Evolutionary conservation across 2,797 vertebrate species (phyloP).

Genomic region (Propithecus deckenii): DNA sequence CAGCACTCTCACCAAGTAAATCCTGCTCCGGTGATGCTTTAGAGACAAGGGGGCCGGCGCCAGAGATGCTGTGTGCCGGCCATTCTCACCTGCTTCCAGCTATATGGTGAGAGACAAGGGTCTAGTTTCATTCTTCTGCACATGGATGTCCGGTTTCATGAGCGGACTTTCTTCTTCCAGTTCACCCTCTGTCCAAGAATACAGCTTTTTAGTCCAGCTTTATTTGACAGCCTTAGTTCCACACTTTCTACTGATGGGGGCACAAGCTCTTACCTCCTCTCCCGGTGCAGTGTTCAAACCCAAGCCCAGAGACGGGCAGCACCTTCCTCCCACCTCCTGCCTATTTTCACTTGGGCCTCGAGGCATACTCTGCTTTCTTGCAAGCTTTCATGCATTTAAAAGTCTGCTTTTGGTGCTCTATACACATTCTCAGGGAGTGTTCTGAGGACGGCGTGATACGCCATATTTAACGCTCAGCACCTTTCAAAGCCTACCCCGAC

Average conservation of each 20-base stretch:
- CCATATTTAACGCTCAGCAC: neutral
- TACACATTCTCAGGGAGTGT: neutral
- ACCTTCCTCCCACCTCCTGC: neutral
- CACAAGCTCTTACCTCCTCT: neutral
- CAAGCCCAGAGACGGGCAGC: neutral
- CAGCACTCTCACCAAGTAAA: neutral
- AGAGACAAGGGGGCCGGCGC: neutral
- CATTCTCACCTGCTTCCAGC: neutral
- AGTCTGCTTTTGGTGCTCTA: rapidly evolving
- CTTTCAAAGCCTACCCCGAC: neutral
- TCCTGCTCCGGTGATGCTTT: neutral
- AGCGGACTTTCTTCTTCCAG: neutral
- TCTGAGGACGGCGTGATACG: rapidly evolving
- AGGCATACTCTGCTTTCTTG: neutral
- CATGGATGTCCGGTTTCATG: too few relatives aligned
- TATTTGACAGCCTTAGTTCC: neutral
- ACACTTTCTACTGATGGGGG: neutral
- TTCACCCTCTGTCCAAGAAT: neutral
- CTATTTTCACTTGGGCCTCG: too few relatives aligned
- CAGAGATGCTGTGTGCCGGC: neutral
- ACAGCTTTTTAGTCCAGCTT: neutral
- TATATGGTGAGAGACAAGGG: neutral
- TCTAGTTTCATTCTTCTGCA: too few relatives aligned
- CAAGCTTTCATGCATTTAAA: rapidly evolving
- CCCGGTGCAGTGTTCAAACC: neutral